phyloP scores from a whole-genome alignment of 2,888 invertebrate genomes.

The Campoplex nolae region DNA sequence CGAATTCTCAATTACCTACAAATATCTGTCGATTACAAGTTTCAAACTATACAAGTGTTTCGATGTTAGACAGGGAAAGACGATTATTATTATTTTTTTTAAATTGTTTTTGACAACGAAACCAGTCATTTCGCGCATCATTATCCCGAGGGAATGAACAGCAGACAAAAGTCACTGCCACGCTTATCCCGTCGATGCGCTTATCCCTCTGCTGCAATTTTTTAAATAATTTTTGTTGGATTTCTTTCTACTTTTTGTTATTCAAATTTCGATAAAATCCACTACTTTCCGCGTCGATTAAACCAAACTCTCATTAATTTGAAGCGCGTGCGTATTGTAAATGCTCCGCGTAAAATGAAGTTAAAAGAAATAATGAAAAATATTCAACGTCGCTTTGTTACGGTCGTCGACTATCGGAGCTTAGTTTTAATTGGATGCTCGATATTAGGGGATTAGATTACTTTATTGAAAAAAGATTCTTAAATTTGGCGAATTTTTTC shows the following conservation, averaged over 20 bases:
- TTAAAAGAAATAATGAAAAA: slow-evolving; percentile 3
- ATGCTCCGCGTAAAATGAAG: slow-evolving; percentile 29
- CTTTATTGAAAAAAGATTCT: slow-evolving; percentile 18
- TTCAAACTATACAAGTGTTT: slow-evolving; percentile 54
- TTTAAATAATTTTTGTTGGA: background rate
- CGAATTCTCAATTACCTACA: slow-evolving; percentile 58
- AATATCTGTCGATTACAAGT: slow-evolving; percentile 62
- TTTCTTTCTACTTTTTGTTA: background rate
- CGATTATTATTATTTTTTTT: slow-evolving; percentile 15
- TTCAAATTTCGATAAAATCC: slow-evolving; percentile 12
- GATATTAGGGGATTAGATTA: slow-evolving; percentile 45
- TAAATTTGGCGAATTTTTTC: slow-evolving; percentile 15
- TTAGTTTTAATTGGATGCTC: slow-evolving; percentile 35
- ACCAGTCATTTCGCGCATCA: slow-evolving; percentile 29
- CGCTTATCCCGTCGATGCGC: slow-evolving; percentile 30
- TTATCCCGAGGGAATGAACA: slow-evolving; percentile 23
- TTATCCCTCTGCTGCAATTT: slow-evolving; percentile 12
- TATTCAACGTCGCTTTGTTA: slow-evolving; percentile 38
- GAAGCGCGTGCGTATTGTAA: background rate
- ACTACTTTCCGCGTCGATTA: slow-evolving; percentile 36
- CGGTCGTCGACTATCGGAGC: slow-evolving; percentile 25
- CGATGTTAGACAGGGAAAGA: slow-evolving; percentile 56
- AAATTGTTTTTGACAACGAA: slow-evolving; percentile 37
- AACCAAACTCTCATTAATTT: background rate
- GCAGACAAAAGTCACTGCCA: slow-evolving; percentile 58